phyloP scores from a whole-genome alignment of 1,140 invertebrate genomes.

The Bombus huntii region DNA sequence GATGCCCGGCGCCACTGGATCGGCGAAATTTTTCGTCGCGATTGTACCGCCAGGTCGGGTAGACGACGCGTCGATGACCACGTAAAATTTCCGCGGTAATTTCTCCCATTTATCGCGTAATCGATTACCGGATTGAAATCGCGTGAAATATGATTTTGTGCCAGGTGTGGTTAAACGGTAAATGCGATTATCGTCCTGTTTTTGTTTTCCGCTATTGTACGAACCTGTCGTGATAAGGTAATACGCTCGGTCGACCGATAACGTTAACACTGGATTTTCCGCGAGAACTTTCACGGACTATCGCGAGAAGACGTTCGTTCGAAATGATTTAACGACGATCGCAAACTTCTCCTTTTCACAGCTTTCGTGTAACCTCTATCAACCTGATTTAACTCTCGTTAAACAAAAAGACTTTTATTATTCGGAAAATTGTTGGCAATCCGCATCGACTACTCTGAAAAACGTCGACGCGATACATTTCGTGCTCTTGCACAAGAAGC shows the following conservation, averaged over 20 bases:
- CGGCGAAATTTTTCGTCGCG: constrained; percentile 42
- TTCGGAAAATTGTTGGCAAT: not conserved
- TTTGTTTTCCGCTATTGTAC: constrained; percentile 60
- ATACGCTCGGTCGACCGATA: constrained; percentile 30
- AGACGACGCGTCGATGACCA: constrained; percentile 22
- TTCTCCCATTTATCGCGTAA: constrained; percentile 66
- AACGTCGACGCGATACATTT: not conserved
- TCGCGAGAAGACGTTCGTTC: not conserved
- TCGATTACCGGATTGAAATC: constrained; percentile 67
- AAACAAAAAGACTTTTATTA: not conserved
- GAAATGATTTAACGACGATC: not conserved
- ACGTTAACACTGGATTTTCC: constrained; percentile 53
- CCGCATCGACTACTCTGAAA: not conserved
- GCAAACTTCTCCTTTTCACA: not conserved
- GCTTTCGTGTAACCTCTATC: not conserved
- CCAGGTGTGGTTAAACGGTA: constrained; percentile 47
- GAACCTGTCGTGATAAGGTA: constrained; percentile 59
- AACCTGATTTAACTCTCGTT: not conserved
- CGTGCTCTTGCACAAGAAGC: not conserved
- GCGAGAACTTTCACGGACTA: constrained; percentile 8
- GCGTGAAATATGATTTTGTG: constrained; percentile 67
- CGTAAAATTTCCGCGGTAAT: constrained; percentile 68
- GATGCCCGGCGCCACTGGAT: not conserved
- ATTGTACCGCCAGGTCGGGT: constrained; percentile 22
- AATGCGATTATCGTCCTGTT: constrained; percentile 64